Evolutionary conservation across 2,797 vertebrate species (phyloP).

Genomic region (Acanthurus lineatus): DNA sequence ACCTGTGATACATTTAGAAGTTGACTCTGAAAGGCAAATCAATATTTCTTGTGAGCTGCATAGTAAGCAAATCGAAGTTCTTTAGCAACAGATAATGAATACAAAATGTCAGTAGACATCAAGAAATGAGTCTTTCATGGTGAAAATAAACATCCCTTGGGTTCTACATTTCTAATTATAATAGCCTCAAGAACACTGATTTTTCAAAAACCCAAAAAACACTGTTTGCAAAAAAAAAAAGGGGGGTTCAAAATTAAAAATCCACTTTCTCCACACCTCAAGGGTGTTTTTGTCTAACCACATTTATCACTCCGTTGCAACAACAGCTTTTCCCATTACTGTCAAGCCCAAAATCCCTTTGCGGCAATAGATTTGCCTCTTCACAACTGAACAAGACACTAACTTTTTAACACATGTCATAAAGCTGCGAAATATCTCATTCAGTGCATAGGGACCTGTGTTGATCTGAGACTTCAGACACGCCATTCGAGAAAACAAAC

Average conservation of each 20-base stretch:
- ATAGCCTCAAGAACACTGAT: conserved; percentile 24
- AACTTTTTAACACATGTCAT: conserved; percentile 83
- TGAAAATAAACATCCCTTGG: conserved; percentile 56
- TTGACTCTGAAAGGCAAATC: conserved; percentile 76
- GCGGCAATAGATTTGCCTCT: conserved; percentile 75
- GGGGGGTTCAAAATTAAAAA: conserved; percentile 54
- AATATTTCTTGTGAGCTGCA: conserved; percentile 76
- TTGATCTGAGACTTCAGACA: conserved; percentile 76
- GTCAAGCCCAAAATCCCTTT: conserved; percentile 70
- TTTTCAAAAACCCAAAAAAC: conserved; percentile 51
- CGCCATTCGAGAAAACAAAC: conserved; percentile 70
- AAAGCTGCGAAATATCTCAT: conserved; percentile 81
- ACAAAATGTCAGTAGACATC: conserved; percentile 73
- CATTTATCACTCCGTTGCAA: conserved; percentile 69
- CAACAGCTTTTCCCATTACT: conserved; percentile 74
- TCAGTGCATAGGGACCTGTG: conserved; percentile 70
- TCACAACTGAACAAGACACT: conserved; percentile 77
- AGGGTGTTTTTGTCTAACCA: conserved; percentile 63
- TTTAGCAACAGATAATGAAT: conserved; percentile 79
- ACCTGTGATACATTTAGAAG: conserved; percentile 72
- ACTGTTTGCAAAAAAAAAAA: conserved; percentile 39
- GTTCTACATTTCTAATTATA: conserved; percentile 60
- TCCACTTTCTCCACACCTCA: conserved; percentile 50
- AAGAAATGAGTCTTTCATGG: conserved; percentile 51
- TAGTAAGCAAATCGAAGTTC: conserved; percentile 80